Base-by-base conservation (phyloP, 2,113 vertebrate genomes). In the Hassar affinis region DNA sequence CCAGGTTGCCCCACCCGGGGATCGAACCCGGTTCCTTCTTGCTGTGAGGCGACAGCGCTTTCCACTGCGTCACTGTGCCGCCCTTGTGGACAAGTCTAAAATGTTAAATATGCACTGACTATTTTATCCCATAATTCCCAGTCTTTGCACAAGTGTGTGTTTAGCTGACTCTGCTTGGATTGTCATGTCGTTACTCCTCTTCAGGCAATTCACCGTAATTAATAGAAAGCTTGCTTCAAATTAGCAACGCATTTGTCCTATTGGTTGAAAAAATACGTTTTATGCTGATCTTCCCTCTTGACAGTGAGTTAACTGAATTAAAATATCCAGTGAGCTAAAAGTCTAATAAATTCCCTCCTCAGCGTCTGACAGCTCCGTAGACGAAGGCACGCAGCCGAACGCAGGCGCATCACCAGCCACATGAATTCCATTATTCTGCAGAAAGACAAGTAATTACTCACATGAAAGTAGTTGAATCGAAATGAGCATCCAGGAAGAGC, bases 401-500 rank as follows among this genome's bases (percentile, higher is more conserved):
- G 81, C 78, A 47, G 30, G 27, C 11, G n/a, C 30, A 33, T 78
- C 78, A 85, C 77, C 77, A 82, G 74, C 38, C 71, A 81, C 25
- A 47, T 82, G 84, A 89, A 86, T 86, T 82, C 62, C 85, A 86
- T 88, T 86, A 88, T 88, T 80, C 81, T 49, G 51, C 86, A 88
- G 87, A 83, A 57, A 75, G 76, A 88, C 89, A 87, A 88, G 68
- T 79, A 80, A 80, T 86, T 82, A 87, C 86, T 86, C 78, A 61
- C 77, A 78, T 27, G 59, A 90, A 90, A 89, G 84, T 84, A 89
- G 88, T 89, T 91, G 84, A 88, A 77, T 82, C 59, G n/a, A 88
- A 90, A 92, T 92, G 90, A 93, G 91, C 91, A 88, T 88, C 79
- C 85, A 66, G 82, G 54, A 87, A 86, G 80, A 90, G 87, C 49